A percentile compares a stretch with the other conserved stretches of the same genome.
Evolutionary conservation across 2,797 vertebrate genomes (phyloP).

Genomic region (Malurus leucopterus): DNA sequence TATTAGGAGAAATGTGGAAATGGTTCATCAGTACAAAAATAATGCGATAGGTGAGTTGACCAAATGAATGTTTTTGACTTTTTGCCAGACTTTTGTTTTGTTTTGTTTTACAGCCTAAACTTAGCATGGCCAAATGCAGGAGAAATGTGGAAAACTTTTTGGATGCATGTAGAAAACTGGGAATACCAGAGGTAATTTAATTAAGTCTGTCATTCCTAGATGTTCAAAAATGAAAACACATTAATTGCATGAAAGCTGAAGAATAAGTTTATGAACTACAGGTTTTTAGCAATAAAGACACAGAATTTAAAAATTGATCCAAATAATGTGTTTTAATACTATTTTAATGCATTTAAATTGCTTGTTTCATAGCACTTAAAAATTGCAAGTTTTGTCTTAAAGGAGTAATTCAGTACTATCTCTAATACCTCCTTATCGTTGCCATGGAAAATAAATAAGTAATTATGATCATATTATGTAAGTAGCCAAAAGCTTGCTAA

Average conservation of each 20-base stretch:
- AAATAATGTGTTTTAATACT: not conserved
- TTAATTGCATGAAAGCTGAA: not conserved
- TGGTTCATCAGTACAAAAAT: not conserved
- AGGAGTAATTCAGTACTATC: not conserved
- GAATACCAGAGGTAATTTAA: slow-evolving; percentile 87
- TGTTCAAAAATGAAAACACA: not conserved
- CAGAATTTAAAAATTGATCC: not conserved
- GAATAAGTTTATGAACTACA: not conserved
- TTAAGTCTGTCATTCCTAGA: not conserved
- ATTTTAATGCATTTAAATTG: not conserved
- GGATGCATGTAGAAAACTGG: slow-evolving; percentile 91
- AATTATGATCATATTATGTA: not conserved
- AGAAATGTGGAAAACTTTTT: slow-evolving; percentile 95
- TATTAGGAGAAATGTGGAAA: not conserved
- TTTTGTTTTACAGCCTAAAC: slow-evolving; percentile 83
- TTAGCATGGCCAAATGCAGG: slow-evolving; percentile 97
- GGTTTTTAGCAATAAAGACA: not conserved
- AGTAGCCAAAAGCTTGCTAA: not conserved
- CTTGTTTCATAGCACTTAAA: not conserved
- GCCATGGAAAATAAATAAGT: not conserved
- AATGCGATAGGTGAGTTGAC: not conserved
- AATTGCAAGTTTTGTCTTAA: not conserved
- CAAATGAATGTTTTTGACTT: not conserved
- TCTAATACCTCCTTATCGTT: not conserved
- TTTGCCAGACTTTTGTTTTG: not conserved